Evolutionary conservation across 2,888 invertebrate genomes (phyloP).

Genomic region (Chrysolina haemoptera): DNA sequence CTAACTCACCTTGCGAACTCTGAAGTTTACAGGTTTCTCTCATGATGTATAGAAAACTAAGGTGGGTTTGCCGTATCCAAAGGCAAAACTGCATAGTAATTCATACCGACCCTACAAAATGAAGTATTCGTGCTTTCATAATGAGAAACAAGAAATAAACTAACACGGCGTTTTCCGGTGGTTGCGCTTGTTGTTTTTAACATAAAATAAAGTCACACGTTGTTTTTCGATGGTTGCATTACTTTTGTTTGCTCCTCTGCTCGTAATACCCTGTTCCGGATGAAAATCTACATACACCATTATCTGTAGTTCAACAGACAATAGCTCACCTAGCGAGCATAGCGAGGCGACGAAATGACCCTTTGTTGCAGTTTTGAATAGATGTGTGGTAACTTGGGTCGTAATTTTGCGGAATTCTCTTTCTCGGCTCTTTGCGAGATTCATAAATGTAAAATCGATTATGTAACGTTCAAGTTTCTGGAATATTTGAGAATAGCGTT

Average conservation of each 20-base stretch:
- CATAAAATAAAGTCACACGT: neutral
- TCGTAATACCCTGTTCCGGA: conserved; percentile 10
- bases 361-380: conserved; percentile 39
- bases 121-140: no score
- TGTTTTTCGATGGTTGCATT: conserved; percentile 1
- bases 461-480: no score
- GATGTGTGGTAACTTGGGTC: conserved; percentile 29
- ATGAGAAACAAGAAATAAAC: neutral
- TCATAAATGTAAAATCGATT: conserved; percentile 8
- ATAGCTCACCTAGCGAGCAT: conserved; percentile 24
- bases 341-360: conserved; percentile 30
- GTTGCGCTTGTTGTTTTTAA: neutral
- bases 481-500: neutral
- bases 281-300: conserved; percentile 27
- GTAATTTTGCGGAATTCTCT: conserved; percentile 30
- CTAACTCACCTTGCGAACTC: no score
- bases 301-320: conserved; percentile 27
- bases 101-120: no score
- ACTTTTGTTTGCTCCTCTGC: neutral
- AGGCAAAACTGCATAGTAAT: no score
- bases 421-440: conserved; percentile 19
- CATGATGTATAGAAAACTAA: no score
- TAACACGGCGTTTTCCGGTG: neutral
- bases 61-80: no score
- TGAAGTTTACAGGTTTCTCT: no score